Base-by-base conservation (phyloP, 2,797 vertebrate species). In the Coccyzus lansbergi region DNA sequence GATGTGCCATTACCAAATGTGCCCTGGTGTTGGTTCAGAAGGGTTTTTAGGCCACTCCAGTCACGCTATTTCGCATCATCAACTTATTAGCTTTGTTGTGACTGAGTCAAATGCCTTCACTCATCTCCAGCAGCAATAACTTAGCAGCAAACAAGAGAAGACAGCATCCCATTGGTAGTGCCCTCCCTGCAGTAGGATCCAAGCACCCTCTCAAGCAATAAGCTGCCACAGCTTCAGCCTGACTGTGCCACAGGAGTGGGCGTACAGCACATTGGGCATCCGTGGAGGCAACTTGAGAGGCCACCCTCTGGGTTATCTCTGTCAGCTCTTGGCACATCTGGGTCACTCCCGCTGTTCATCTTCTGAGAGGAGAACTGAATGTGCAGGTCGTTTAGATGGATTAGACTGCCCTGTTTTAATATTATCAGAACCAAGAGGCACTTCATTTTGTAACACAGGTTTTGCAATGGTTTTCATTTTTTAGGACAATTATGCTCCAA, bases 191-290 rank as follows among this genome's bases (percentile, higher is more conserved):
- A 36, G 33, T 10, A 68, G 49, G 12, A 82, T 25, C 58, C 26
- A 51, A 70, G 29, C 48, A 55, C 18, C 28, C 49, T 60, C 46
- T 49, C 0, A 0, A 29, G 8, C 21, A 21, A 38, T 7, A 10
- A 34, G 18, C 34, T 55, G 26, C 28, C 46, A 75, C 33, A 38
- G 33, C 38, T 64, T 59, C 56, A 64, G 33, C 38, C 26, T 2
- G 33, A 31, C 38, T 6, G 0, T 33, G n/a, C 34, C 40, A 55
- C 20, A 24, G 64, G 18, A 77, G 15, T 7, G 8, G 26, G 9
- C 1, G 0, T 21, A 31, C 1, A 21, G 56, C 38, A 63, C 31
- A 9, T 3, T 26, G 2, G 7, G 28, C 51, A 53, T 20, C 17
- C 20, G 51, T 4, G 13, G 36, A 63, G n/a, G 55, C 15, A 62